These are phyloP conservation scores for Poecilia latipinna DNA, from an alignment of 2,113 vertebrate genomes.

Conservation along the genomic window DNA sequence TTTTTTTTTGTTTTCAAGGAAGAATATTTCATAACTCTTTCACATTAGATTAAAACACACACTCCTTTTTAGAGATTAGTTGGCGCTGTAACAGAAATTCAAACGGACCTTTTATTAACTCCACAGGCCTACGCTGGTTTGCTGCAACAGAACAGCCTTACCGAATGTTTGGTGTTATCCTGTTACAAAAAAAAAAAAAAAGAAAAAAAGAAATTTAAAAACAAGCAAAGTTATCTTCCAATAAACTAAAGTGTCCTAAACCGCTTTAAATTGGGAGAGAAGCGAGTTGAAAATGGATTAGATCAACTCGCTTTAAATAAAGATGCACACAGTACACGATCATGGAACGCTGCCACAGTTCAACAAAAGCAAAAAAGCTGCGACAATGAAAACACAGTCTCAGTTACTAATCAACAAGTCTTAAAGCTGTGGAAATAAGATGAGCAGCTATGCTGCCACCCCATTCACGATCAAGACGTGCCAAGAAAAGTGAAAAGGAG, in stretches of 20 bases:
- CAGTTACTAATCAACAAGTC: conserved; percentile 75
- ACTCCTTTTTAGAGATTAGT: no score
- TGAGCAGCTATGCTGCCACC: conserved; percentile 75
- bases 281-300: conserved; percentile 6
- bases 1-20: no score
- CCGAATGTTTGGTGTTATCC: background rate
- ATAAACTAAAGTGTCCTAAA: background rate
- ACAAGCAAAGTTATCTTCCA: background rate
- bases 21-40: no score
- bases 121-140: no score
- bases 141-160: background rate
- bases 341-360: conserved; percentile 61
- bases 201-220: background rate
- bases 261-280: background rate
- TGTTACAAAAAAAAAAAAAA: background rate
- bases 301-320: conserved; percentile 40
- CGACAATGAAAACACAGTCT: conserved; percentile 66
- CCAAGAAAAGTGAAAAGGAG: conserved; percentile 79
- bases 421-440: conserved; percentile 75
- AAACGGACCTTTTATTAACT: no score
- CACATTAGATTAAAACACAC: no score
- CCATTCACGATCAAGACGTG: conserved; percentile 70
- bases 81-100: no score
- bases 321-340: conserved; percentile 52
- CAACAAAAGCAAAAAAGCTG: conserved; percentile 65